Conservation (phyloP, 1,140 invertebrate genomes). For the Brachionus paranguensis region DNA sequence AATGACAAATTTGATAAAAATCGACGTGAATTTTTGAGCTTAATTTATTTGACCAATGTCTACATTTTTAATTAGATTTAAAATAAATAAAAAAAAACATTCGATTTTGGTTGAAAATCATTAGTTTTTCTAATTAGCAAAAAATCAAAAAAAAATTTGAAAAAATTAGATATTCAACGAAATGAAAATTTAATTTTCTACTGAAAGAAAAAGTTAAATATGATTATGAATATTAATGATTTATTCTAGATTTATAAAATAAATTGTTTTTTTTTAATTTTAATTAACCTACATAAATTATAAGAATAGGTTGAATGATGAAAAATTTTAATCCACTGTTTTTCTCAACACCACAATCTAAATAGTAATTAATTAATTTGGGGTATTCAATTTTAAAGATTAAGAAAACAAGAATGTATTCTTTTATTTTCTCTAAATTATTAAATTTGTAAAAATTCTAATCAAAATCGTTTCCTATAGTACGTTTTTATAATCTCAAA, state of each 20-base stretch:
- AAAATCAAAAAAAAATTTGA: neutral
- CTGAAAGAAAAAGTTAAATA: neutral
- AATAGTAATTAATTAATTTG: neutral
- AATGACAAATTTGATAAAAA: neutral
- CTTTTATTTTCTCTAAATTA: too few species aligned
- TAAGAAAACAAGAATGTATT: too few species aligned
- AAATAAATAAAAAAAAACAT: neutral
- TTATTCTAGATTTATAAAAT: neutral
- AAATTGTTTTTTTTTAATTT: neutral
- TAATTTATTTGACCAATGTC: neutral
- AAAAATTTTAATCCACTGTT: neutral
- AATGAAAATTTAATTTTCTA: neutral
- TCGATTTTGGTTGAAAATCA: neutral
- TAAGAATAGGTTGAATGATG: neutral
- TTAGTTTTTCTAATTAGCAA: neutral
- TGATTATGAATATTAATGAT: neutral
- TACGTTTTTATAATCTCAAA: too few species aligned
- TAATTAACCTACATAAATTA: neutral
- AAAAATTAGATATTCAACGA: too few species aligned
- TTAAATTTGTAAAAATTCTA: too few species aligned
- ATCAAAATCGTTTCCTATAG: too few species aligned
- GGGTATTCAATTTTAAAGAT: neutral
- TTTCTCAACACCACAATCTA: neutral
- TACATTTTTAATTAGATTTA: neutral
- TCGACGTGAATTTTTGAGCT: neutral